A percentile compares a stretch with the other conserved stretches of the same genome.
These are phyloP conservation scores for Brachymystax lenok DNA, from an alignment of 2,797 vertebrate genomes.

Conservation along the genomic window DNA sequence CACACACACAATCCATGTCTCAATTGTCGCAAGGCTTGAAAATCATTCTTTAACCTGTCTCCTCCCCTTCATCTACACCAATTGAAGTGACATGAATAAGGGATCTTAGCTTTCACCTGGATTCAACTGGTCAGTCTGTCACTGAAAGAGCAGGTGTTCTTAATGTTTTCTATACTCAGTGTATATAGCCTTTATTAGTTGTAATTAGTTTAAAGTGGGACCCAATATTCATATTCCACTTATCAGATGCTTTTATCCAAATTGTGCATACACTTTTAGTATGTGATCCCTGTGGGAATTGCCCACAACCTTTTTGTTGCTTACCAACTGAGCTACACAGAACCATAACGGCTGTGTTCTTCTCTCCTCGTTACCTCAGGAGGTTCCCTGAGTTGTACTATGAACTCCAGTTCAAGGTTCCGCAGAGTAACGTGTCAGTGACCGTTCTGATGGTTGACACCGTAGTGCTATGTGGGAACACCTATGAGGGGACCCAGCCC, in stretches of 20 bases:
- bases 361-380: conserved; percentile 46
- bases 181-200: too few species aligned
- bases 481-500: conserved; percentile 58
- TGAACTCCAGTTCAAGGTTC: conserved; percentile 60
- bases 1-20: too few species aligned
- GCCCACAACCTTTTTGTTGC: background rate
- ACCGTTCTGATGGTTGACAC: conserved; percentile 73
- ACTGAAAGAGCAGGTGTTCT: too few species aligned
- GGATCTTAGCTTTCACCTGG: too few species aligned
- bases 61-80: too few species aligned
- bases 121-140: too few species aligned
- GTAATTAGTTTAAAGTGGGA: background rate
- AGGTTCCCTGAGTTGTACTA: conserved; percentile 68
- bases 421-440: conserved; percentile 56
- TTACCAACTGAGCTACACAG: background rate
- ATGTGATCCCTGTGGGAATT: background rate
- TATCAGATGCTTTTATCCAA: background rate
- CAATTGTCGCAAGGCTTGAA: too few species aligned
- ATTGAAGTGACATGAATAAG: too few species aligned
- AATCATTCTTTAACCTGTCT: too few species aligned
- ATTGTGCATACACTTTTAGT: background rate
- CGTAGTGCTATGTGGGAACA: conserved; percentile 70
- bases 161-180: too few species aligned
- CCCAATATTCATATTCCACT: background rate
- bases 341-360: background rate